Evolutionary conservation across 2,797 vertebrate species (phyloP).

Genomic region (Rhincodon typus): DNA sequence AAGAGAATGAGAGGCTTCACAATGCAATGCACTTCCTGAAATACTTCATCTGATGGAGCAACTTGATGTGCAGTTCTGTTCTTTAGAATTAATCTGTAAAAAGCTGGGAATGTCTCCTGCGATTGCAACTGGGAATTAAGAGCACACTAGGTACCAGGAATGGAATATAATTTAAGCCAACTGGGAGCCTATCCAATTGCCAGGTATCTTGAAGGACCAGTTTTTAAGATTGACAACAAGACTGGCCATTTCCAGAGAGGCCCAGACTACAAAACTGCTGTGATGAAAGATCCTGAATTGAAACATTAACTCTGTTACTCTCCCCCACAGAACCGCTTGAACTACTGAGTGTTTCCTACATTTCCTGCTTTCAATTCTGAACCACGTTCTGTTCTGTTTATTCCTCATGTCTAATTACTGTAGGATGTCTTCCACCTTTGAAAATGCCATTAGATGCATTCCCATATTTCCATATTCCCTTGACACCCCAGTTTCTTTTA

Average conservation of each 20-base stretch:
- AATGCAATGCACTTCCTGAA: not conserved
- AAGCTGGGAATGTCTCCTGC: not conserved
- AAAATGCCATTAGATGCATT: not conserved
- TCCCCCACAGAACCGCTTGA: not conserved
- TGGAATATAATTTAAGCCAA: not conserved
- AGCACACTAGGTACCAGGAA: not conserved
- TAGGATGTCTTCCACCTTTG: not conserved
- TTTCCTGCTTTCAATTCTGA: not conserved
- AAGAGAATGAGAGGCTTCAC: not conserved
- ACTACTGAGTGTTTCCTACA: not conserved
- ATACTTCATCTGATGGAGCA: not conserved
- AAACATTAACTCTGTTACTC: not conserved
- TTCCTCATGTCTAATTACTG: not conserved
- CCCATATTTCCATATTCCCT: not conserved
- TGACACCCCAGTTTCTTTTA: not conserved
- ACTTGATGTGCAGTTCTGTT: not conserved
- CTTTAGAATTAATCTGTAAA: not conserved
- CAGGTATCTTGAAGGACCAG: not conserved
- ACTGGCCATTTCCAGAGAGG: not conserved
- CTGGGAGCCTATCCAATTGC: not conserved
- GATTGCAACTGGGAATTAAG: not conserved
- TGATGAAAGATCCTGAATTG: not conserved
- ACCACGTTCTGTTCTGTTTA: not conserved
- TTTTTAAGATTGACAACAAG: not conserved
- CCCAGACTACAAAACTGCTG: not conserved